Base-by-base conservation (phyloP, 2,113 vertebrate genomes). In the Manacus vitellinus region DNA sequence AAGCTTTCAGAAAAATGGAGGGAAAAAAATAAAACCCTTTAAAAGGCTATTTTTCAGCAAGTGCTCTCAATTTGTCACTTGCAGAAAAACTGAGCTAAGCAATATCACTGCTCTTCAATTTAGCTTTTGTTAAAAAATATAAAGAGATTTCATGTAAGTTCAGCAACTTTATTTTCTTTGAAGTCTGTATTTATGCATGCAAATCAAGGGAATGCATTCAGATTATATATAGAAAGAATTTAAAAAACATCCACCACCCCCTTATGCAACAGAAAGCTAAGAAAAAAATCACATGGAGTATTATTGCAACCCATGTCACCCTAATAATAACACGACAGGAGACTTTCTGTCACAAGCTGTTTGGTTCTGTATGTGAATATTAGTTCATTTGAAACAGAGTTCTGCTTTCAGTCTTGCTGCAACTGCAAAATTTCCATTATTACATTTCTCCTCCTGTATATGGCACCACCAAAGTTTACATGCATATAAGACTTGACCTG, bases 131-230 rank as follows among this genome's bases (percentile, higher is more conserved):
- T 77, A 84, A 76, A 84, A 92, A 74, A 65, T 44, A 76, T 56
- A 39, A 52, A 92, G 30, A 77, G 30, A 90, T 77, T 90, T 90
- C 24, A 47, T 61, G 25, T 46, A 90, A 86, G 27, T 88, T 92
- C 92, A 83, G 79, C 85, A 85, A 90, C 47, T 92, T 86, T 75
- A 44, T 76, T 88, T 95, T 86, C 88, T 80, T 56, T 88, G 56
- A 88, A 85, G 75, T 44, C 83, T n/a, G 28, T 84, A 73, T 90
- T 94, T 95, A 78, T 80, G 55, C 63, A 79, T 47, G 39, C 47
- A 93, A 67, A 91, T 90, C 54, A 89, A 46, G 15, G 24, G 51
- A 89, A 73, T 55, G 46, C n/a, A 65, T 54, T 67, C 16, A 72
- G 79, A 30, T 78, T 77, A 59, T 78, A 95, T 74, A 93, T 20